Percentiles rank a stretch among this genome's conserved stretches.
These are phyloP conservation scores for Gymnobelideus leadbeateri DNA, from an alignment of 2,113 vertebrate species.

Conservation along the genomic window DNA sequence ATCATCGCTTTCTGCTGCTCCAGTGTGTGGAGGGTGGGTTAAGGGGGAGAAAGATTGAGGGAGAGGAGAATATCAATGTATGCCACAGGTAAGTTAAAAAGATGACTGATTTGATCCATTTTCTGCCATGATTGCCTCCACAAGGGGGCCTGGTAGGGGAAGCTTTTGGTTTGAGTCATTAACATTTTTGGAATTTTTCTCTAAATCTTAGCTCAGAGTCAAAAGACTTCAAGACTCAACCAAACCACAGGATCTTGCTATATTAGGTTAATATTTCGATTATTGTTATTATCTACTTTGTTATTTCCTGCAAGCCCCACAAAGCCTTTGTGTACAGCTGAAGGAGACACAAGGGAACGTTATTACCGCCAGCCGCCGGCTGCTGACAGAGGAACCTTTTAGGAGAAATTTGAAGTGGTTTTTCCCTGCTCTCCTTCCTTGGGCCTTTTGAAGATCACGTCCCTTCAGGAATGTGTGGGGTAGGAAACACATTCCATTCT, in stretches of 20 bases:
- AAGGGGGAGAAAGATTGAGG: not conserved
- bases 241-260: not conserved
- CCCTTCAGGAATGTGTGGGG: slow-evolving; percentile 21
- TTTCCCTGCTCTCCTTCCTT: slow-evolving; percentile 73
- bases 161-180: not conserved
- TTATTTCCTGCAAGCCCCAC: slow-evolving; percentile 38
- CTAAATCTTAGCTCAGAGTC: not conserved
- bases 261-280: slow-evolving; percentile 57
- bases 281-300: not conserved
- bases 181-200: not conserved
- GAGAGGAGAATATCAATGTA: not conserved
- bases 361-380: slow-evolving; percentile 36
- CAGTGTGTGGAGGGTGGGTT: not conserved
- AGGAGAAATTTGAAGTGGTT: slow-evolving; percentile 53
- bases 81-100: not conserved
- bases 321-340: slow-evolving; percentile 53
- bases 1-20: slow-evolving; percentile 7
- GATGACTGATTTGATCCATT: not conserved
- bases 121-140: not conserved
- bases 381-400: slow-evolving; percentile 65
- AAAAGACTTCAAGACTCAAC: not conserved
- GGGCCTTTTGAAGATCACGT: slow-evolving; percentile 64
- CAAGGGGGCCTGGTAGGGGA: not conserved
- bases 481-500: slow-evolving; percentile 36
- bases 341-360: slow-evolving; percentile 46